Conservation (phyloP, 2,113 vertebrate species). For the Chiloscyllium plagiosum region DNA sequence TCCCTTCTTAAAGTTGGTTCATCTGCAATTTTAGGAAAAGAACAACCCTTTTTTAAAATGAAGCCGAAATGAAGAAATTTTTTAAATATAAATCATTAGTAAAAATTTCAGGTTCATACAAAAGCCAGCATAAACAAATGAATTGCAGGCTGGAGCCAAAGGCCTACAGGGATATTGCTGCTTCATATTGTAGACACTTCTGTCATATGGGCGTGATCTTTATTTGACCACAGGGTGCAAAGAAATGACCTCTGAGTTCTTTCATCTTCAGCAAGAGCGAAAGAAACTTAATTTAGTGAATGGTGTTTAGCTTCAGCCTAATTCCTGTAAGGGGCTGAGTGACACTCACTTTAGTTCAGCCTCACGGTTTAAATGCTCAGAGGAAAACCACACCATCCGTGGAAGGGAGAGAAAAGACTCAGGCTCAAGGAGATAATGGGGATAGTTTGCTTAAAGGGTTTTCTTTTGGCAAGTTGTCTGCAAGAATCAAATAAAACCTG, state of each 20-base stretch:
- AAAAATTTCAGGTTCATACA: neutral
- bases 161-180: neutral
- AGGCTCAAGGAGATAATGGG: neutral
- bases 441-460: neutral
- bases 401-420: neutral
- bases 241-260: neutral
- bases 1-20: neutral
- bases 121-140: neutral
- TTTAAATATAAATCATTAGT: neutral
- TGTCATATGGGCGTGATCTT: neutral
- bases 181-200: neutral
- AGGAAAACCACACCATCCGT: neutral
- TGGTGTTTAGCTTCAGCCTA: neutral
- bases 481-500: neutral
- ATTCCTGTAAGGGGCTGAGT: neutral
- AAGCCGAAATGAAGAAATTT: neutral
- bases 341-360: neutral
- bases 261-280: neutral
- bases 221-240: neutral
- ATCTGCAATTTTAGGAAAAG: neutral
- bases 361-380: neutral
- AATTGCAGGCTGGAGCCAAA: neutral
- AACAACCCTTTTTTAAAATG: neutral
- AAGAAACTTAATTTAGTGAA: neutral
- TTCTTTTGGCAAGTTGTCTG: neutral